Conservation (phyloP, 2,888 invertebrate genomes). For the Syrphus vitripennis region DNA sequence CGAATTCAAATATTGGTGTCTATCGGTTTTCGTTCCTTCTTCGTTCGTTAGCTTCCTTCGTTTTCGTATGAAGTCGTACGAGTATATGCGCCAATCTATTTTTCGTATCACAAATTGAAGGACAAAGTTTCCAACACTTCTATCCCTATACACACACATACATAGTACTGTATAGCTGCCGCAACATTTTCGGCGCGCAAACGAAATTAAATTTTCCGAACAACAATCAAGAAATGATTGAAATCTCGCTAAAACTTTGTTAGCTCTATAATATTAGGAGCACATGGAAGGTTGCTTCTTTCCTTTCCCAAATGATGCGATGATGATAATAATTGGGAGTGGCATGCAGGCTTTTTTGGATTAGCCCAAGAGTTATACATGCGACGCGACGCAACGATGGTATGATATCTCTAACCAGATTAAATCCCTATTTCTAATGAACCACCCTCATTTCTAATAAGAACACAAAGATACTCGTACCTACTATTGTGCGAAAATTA, state of each 20-base stretch:
- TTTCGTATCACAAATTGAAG: conserved; percentile 53
- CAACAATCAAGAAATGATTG: conserved; percentile 68
- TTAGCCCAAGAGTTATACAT: conserved; percentile 8
- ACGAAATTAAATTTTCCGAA: conserved; percentile 58
- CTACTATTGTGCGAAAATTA: not conserved
- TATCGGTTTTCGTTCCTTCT: not conserved
- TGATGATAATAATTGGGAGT: not conserved
- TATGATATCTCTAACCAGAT: not conserved
- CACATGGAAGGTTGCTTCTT: not conserved
- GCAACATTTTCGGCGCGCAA: conserved; percentile 19
- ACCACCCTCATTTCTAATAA: not conserved
- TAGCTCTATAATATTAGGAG: conserved; percentile 10
- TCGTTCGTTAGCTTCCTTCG: not conserved
- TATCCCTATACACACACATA: not conserved
- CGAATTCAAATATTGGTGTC: conserved; percentile 17
- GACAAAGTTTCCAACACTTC: conserved; percentile 37
- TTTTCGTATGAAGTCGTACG: not conserved
- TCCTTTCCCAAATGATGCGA: not conserved
- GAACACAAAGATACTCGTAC: no score
- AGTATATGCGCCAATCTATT: not conserved
- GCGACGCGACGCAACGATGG: no score
- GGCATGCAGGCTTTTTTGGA: not conserved
- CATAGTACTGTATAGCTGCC: not conserved
- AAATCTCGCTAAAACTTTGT: conserved; percentile 63
- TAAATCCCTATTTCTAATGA: conserved; percentile 27